Evolutionary conservation across 1,140 invertebrate genomes (phyloP).

Genomic region (Apis dorsata): DNA sequence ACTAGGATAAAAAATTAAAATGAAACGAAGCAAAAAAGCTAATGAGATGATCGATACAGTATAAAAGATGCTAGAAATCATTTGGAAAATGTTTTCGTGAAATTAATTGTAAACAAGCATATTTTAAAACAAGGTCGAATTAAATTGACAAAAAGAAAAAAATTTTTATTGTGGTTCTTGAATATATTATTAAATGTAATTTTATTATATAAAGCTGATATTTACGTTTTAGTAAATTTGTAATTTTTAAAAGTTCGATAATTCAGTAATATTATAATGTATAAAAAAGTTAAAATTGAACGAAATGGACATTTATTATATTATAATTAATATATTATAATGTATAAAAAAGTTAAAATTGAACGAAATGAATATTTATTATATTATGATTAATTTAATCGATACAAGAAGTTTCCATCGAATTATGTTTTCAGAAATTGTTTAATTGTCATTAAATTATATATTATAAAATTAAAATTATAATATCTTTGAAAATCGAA

Average conservation of each 20-base stretch:
- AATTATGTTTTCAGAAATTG: background rate
- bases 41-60: background rate
- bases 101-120: background rate
- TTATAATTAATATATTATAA: background rate
- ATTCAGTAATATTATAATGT: background rate
- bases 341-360: background rate
- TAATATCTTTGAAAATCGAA: too few relatives aligned
- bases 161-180: too few relatives aligned
- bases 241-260: background rate
- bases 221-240: background rate
- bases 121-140: background rate
- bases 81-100: background rate
- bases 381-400: background rate
- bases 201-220: background rate
- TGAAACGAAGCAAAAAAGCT: background rate
- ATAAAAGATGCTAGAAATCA: background rate
- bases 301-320: background rate
- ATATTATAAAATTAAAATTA: too few relatives aligned
- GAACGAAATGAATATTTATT: background rate
- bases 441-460: background rate
- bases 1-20: background rate
- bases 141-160: background rate
- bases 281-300: background rate
- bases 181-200: conserved; percentile 3
- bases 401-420: too few relatives aligned